Evolutionary conservation across 64 coral and sea anemone species (phyloP).

Genomic region (Pocillopora verrucosa): DNA sequence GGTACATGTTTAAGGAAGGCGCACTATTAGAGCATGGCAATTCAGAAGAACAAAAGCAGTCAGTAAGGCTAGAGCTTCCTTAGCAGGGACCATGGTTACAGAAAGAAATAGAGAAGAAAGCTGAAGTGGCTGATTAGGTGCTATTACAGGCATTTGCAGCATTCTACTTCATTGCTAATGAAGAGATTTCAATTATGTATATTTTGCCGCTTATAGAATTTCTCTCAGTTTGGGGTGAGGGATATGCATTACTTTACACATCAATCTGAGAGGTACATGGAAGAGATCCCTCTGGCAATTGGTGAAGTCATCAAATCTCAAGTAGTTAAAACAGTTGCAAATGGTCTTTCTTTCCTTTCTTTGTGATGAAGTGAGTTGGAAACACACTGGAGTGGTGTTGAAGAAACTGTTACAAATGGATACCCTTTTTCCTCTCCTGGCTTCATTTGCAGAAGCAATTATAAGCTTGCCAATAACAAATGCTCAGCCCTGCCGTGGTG

Average conservation of each 20-base stretch:
- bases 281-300: slow-evolving; percentile 36
- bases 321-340: slow-evolving; percentile 10
- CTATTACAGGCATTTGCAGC: slow-evolving; percentile 15
- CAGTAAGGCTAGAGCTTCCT: slow-evolving; percentile 6
- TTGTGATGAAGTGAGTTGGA: slow-evolving; percentile 24
- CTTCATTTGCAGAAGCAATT: too few species aligned
- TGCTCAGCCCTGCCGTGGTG: too few species aligned
- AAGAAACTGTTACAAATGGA: too few species aligned
- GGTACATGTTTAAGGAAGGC: not conserved
- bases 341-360: slow-evolving; percentile 1
- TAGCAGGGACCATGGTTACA: not conserved
- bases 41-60: slow-evolving; percentile 15
- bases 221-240: not conserved
- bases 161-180: slow-evolving; percentile 25
- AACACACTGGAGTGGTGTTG: too few species aligned
- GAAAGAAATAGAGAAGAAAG: slow-evolving; percentile 25
- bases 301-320: not conserved
- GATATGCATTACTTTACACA: slow-evolving; percentile 23
- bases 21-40: slow-evolving; percentile 1
- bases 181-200: slow-evolving; percentile 23
- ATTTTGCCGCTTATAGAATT: slow-evolving; percentile 24
- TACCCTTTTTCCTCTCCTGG: too few species aligned
- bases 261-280: slow-evolving; percentile 7
- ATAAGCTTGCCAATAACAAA: too few species aligned
- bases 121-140: slow-evolving; percentile 26